Evolutionary conservation across 2,113 vertebrate genomes (phyloP).

Genomic region (Pontoporia blainvillei): DNA sequence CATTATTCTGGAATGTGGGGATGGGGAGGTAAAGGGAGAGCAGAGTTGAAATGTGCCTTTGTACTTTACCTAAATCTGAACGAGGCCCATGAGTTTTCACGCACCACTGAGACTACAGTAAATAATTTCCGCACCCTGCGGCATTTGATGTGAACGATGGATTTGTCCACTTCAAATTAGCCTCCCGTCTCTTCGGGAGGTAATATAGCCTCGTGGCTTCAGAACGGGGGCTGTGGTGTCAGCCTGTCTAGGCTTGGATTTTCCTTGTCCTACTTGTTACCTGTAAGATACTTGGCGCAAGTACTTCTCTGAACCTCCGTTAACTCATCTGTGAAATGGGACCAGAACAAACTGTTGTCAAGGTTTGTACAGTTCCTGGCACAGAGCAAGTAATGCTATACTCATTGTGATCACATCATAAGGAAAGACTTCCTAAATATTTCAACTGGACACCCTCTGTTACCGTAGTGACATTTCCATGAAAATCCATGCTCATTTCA

Average conservation of each 20-base stretch:
- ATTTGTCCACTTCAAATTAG: not conserved
- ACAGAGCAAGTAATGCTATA: not conserved
- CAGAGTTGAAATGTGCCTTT: not conserved
- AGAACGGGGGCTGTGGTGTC: not conserved
- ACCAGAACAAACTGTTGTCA: not conserved
- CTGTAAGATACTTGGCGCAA: not conserved
- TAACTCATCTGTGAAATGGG: not conserved
- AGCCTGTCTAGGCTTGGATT: too few relatives aligned
- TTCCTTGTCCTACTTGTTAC: not conserved
- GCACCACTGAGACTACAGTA: not conserved
- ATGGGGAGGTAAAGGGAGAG: not conserved
- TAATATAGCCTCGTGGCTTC: not conserved
- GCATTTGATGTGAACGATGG: rapidly evolving
- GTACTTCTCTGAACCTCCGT: not conserved
- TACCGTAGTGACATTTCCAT: too few relatives aligned
- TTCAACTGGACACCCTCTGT: not conserved
- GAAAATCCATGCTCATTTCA: not conserved
- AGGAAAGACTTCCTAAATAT: not conserved
- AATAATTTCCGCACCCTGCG: not conserved
- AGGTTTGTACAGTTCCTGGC: not conserved
- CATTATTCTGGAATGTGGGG: conserved; percentile 31
- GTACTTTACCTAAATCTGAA: not conserved
- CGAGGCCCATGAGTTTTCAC: not conserved
- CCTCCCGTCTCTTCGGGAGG: not conserved
- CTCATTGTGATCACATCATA: too few relatives aligned